Evolutionary conservation across 2,888 invertebrate genomes (phyloP).

Genomic region (Cryptops parisi): DNA sequence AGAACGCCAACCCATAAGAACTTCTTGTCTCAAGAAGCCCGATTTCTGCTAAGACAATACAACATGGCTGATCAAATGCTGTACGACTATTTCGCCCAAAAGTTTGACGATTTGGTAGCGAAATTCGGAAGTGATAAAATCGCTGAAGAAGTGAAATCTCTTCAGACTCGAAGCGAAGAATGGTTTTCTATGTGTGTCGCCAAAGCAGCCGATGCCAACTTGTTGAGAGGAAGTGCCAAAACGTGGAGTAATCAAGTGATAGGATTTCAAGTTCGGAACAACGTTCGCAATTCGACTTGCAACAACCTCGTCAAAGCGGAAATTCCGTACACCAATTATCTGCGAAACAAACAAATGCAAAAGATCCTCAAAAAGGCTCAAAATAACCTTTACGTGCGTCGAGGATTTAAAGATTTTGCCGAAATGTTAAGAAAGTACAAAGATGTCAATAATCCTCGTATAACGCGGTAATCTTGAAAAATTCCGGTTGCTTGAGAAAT

Average conservation of each 20-base stretch:
- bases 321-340: slow-evolving; percentile 11
- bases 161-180: neutral
- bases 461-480: too few species aligned
- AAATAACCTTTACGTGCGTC: too few species aligned
- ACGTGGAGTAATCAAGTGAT: slow-evolving; percentile 7
- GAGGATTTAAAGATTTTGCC: too few species aligned
- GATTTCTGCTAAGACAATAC: slow-evolving; percentile 21
- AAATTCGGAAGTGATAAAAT: neutral
- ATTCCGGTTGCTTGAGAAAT: too few species aligned
- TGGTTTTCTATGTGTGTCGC: slow-evolving; percentile 7
- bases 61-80: slow-evolving; percentile 22
- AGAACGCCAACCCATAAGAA: slow-evolving; percentile 19
- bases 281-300: slow-evolving; percentile 3
- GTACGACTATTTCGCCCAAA: slow-evolving; percentile 21
- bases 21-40: slow-evolving; percentile 17
- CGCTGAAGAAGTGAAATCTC: neutral
- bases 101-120: neutral
- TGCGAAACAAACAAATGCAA: slow-evolving; percentile 9
- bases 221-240: neutral
- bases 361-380: too few species aligned
- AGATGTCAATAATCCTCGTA: too few species aligned
- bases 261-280: slow-evolving; percentile 1
- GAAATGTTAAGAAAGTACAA: too few species aligned
- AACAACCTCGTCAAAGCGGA: slow-evolving; percentile 12
- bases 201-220: neutral